These are phyloP conservation scores for Ibidorhyncha struthersii DNA, from an alignment of 2,113 vertebrate genomes.

Conservation along the genomic window DNA sequence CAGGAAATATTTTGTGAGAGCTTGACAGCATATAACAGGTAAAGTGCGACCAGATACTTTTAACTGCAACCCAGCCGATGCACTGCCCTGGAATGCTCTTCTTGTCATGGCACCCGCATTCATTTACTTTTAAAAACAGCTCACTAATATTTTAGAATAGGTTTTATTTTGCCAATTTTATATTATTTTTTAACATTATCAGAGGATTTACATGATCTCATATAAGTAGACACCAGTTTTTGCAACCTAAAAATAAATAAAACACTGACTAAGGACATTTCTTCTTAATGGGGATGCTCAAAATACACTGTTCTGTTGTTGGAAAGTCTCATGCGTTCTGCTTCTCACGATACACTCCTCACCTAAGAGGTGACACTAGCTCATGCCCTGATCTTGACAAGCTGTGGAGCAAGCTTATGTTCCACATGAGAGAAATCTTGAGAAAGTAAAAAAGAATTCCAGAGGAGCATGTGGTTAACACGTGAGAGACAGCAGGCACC, in stretches of 20 bases:
- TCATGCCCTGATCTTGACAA: neutral
- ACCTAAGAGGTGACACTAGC: neutral
- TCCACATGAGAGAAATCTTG: neutral
- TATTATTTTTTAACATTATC: neutral
- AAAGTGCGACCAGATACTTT: neutral
- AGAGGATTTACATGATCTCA: neutral
- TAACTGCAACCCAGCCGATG: neutral
- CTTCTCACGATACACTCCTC: neutral
- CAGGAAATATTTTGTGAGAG: neutral
- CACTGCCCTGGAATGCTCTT: neutral
- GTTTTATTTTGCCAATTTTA: neutral
- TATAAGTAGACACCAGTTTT: neutral
- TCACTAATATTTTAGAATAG: neutral
- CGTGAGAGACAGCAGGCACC: neutral
- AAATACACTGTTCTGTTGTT: neutral
- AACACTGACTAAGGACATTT: neutral
- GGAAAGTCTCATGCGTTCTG: accelerated
- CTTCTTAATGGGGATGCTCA: neutral
- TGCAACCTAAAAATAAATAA: neutral
- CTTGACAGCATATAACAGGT: neutral
- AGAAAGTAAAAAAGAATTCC: neutral
- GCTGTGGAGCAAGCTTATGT: neutral
- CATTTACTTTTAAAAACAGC: neutral
- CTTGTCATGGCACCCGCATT: neutral
- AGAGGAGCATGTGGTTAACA: neutral